Base-by-base conservation (phyloP, 2,888 invertebrate species). In the Cephus pygmeus region DNA sequence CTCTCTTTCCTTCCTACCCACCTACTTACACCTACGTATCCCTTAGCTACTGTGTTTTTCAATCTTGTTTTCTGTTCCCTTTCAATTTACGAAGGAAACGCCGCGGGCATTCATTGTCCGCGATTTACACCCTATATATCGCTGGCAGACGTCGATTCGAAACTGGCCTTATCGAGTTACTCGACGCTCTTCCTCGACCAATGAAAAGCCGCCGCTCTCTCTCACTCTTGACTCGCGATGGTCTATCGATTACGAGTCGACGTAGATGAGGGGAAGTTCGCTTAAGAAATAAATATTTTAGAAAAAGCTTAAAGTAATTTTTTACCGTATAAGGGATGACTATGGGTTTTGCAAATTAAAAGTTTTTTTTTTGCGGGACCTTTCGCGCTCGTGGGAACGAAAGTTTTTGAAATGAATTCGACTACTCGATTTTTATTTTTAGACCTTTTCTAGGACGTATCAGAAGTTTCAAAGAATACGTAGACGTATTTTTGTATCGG, bases 271-370 rank as follows among this genome's bases (percentile, higher is more conserved):
- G 69, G 69, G 30, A 33, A 69, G 69, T 69, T 69, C 69, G 6
- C 69, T 69, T 69, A 30, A 69, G 69, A 69, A 69, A 69, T 69
- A n/a, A 30, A 69, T 69, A 11, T 69, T 69, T 23, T 69, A 69
- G 3, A 30, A 69, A 69, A 11, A 69, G 30, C 30, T 69, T 69
- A 0, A 30, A 69, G 69, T 33, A 69, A 30, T 30, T 11, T 11
- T 30, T 23, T 33, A 33, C 69, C 30, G 0, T 69, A 30, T 12
- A 30, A 69, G 40, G 40, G 40, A 15, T 40, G 40, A 15, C 6
- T 69, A 69, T 30, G 69, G n/a, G 30, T 69, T 69, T 33, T 33
- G 30, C 12, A 69, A 15, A 40, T 40, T 40, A 40, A 15, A 15
- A 4, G 15, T 15, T 40, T 40, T 15, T 40, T 40, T 40, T 40